Conservation (phyloP, 2,888 invertebrate species). For the Adelphocoris suturalis region DNA sequence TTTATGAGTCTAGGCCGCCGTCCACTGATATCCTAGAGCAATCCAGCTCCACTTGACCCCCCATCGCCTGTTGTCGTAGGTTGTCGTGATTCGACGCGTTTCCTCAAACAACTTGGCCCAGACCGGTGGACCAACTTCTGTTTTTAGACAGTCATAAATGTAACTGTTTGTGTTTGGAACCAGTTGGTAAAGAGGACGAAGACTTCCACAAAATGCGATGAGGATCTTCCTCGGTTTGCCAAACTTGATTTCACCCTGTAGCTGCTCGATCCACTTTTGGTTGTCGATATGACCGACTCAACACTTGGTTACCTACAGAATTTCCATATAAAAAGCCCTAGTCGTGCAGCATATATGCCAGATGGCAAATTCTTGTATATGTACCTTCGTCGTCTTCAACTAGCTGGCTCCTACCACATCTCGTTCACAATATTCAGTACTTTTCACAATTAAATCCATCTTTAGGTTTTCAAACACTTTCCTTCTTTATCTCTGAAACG, state of each 20-base stretch:
- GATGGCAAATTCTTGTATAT: too few relatives aligned
- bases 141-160: conserved; percentile 57
- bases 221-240: not conserved
- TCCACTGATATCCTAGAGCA: conserved; percentile 15
- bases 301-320: too few relatives aligned
- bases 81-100: conserved; percentile 2
- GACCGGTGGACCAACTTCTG: conserved; percentile 56
- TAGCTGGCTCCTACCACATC: too few relatives aligned
- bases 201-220: not conserved
- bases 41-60: conserved; percentile 3
- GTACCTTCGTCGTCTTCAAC: too few relatives aligned
- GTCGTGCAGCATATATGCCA: too few relatives aligned
- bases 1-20: conserved; percentile 44
- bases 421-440: too few relatives aligned
- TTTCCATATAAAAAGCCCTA: too few relatives aligned
- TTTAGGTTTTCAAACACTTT: too few relatives aligned
- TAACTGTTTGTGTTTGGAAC: conserved; percentile 46
- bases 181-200: conserved; percentile 51
- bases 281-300: too few relatives aligned
- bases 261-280: not conserved
- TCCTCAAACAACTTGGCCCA: conserved; percentile 33
- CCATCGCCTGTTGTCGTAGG: conserved; percentile 8
- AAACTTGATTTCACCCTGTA: conserved; percentile 17
- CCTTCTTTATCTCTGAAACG: too few relatives aligned
- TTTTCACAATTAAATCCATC: too few relatives aligned